Base-by-base conservation (phyloP, 2,113 vertebrate genomes). In the Pachypanchax playfairii region DNA sequence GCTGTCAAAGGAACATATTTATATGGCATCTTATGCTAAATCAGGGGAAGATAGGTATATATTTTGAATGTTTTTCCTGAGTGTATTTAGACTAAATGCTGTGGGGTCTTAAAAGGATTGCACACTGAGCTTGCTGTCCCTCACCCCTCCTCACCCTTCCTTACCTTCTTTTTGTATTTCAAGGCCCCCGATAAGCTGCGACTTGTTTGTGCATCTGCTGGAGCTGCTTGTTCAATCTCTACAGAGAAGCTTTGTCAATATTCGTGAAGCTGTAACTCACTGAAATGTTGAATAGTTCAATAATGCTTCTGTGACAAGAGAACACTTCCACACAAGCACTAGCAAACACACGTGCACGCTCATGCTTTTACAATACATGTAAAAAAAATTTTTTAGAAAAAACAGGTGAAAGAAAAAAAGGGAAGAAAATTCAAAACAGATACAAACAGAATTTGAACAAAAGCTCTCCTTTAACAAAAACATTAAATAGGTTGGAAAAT, bases 181-280 rank as follows among this genome's bases (percentile, higher is more conserved):
- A 63, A 66, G 46, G 41, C n/a, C 53, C 70, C 47, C 52, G 58
- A 73, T 59, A 49, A 59, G 80, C 61, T 44, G 35, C 13, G 43
- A 67, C 64, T 48, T 81, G 80, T 72, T 80, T 57, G 60, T 70
- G 66, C 64, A 61, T 79, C 61, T 84, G 62, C 48, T 44, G 0
- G 3, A 52, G 44, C 63, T 39, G 65, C 51, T 51, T 25, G 38
- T 20, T 54, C 47, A 50, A 62, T 79, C 62, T 68, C 25, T 17
- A 26, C 6, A 49, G 74, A 70, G 62, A 59, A 65, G 55, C 64
- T 79, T 73, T 61, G 88, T 82, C 79, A 89, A 88, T 82, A 88
- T 83, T 80, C 51, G 76, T 44, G 26, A 64, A 75, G 81, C 54
- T 9, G 18, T 83, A 85, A 85, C 46, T 89, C 75, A 70, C 50